A percentile compares a stretch with the other conserved stretches of the same genome.
Conservation (phyloP, 2,113 vertebrate genomes). For the Mionectes macconnelli region DNA sequence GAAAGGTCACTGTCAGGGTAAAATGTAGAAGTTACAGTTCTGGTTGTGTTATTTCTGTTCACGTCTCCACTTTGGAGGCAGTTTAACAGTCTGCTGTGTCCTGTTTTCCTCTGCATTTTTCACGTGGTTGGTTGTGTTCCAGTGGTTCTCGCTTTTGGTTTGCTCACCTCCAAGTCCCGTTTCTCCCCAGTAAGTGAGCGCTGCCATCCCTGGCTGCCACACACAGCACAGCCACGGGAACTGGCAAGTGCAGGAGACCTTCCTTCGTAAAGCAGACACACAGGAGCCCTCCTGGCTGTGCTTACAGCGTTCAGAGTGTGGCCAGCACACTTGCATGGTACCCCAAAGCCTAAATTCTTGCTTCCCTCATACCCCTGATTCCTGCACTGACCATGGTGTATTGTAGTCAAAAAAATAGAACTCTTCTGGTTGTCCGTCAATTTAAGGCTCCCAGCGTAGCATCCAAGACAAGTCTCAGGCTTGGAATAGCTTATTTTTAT, state of each 20-base stretch:
- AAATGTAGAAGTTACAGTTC: not conserved
- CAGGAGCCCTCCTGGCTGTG: not conserved
- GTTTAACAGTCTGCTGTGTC: not conserved
- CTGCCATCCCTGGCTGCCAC: not conserved
- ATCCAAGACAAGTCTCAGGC: not conserved
- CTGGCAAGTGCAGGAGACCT: not conserved
- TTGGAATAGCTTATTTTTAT: not conserved
- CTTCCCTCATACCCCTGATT: not conserved
- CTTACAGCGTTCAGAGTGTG: rapidly evolving
- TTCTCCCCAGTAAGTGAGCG: not conserved
- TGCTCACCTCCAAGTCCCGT: not conserved
- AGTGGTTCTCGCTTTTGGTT: not conserved
- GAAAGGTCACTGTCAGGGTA: not conserved
- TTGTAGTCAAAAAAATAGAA: not conserved
- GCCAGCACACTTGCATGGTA: not conserved
- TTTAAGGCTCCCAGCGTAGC: not conserved
- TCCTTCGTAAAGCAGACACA: not conserved
- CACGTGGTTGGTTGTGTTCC: not conserved
- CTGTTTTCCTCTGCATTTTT: slow-evolving; percentile 28
- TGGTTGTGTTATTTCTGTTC: slow-evolving; percentile 9
- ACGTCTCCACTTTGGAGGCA: not conserved
- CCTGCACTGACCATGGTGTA: not conserved
- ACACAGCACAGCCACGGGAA: not conserved
- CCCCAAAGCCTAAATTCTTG: not conserved
- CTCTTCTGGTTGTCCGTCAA: not conserved